Evolutionary conservation across 1,140 invertebrate genomes (phyloP).

Genomic region (Trichonephila inaurata): DNA sequence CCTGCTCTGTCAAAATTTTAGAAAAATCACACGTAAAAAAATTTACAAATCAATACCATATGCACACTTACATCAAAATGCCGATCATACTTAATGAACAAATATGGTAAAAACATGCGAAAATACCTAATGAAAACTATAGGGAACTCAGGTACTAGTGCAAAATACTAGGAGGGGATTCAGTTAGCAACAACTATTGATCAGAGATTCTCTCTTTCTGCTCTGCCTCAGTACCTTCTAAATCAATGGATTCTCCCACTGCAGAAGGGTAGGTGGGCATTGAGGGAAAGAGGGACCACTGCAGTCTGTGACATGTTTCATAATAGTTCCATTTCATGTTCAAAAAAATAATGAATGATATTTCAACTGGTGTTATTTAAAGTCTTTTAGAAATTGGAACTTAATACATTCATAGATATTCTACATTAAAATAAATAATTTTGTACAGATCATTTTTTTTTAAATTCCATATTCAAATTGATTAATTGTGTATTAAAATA

Average conservation of each 20-base stretch:
- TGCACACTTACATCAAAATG: conserved; percentile 34
- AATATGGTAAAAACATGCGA: background rate
- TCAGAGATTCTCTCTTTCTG: conserved; percentile 64
- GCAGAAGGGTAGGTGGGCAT: conserved; percentile 65
- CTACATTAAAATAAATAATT: too few relatives aligned
- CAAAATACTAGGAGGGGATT: conserved; percentile 70
- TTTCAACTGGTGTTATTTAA: too few relatives aligned
- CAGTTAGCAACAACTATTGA: conserved; percentile 76
- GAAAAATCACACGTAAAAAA: background rate
- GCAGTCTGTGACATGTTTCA: conserved; percentile 51
- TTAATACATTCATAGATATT: too few relatives aligned
- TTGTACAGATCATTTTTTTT: too few relatives aligned
- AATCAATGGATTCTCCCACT: conserved; percentile 75
- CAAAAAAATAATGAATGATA: background rate
- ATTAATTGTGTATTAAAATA: too few relatives aligned
- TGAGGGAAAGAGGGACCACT: conserved; percentile 72
- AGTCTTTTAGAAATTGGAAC: too few relatives aligned
- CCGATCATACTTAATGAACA: conserved; percentile 31
- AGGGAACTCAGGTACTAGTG: conserved; percentile 48
- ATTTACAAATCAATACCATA: background rate
- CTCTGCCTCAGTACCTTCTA: conserved; percentile 63
- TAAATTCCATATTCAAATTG: too few relatives aligned
- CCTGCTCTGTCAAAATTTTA: too few relatives aligned
- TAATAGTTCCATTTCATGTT: background rate
- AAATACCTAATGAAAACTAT: background rate